Evolutionary conservation across 2,888 invertebrate genomes (phyloP), one percentile per base, ranked within the genome.

Genomic region (Erebia aethiops): DNA sequence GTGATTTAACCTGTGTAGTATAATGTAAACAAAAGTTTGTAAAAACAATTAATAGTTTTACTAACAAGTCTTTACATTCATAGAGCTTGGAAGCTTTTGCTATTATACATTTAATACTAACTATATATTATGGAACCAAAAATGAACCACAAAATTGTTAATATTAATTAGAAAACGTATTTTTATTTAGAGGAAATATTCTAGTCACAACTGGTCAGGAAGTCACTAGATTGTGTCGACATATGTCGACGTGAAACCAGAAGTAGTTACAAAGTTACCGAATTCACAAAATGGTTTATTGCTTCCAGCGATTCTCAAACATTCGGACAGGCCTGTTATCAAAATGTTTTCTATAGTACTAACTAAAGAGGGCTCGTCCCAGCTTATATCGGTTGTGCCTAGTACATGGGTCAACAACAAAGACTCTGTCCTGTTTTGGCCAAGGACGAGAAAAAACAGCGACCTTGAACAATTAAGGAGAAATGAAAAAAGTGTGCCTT

Each of bases 201-300:
- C 35, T 35, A 35, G 35, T 35, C 35, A 35, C 35, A 35, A 35
- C 35, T 35, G 35, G 35, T 35, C 35, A 35, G 35, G 35, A 35
- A 35, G 35, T 35, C 7, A 35, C 35, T 35, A 35, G 35, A 35
- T 35, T 7, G 35, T 35, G 35, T 35, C 35, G 35, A 35, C 35
- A 35, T n/a, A 35, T 7, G 35, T 35, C 35, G 35, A 35, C 35
- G 35, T 35, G 35, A 35, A 35, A 35, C 35, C 35, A 35, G 35
- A 35, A 5, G 35, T 35, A 49, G 49, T 49, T 49, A 49, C 49
- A 49, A 49, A 49, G 49, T 49, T 49, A 49, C 49, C 13, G 49
- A 49, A 49, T 49, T 49, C 49, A 49, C 49, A 49, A 49, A 49
- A 49, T 49, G 49, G 49, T 49, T 49, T 49, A 49, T 49, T 49